Base-by-base conservation (phyloP, 2,113 vertebrate genomes). In the Pimephales promelas region DNA sequence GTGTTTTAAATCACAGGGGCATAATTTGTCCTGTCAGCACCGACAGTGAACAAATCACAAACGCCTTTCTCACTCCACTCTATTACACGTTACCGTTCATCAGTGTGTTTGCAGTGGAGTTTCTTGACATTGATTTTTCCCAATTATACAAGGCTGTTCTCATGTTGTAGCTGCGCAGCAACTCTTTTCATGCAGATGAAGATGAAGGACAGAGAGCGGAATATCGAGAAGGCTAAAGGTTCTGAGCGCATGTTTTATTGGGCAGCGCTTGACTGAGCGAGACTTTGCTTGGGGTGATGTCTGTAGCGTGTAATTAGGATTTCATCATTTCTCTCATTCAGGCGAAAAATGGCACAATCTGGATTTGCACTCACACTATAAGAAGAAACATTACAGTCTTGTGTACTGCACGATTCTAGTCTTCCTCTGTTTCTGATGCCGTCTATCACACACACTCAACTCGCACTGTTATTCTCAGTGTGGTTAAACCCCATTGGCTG, bases 271-370 rank as follows among this genome's bases (percentile, higher is more conserved):
- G 80, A 45, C 57, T 5, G 49, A 84, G 36, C 79, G 72, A 79
- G 79, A 68, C 83, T 73, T 87, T 61, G 83, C 86, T 84, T 85
- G 73, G 70, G 86, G 86, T 87, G 81, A 87, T 85, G 79, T 87
- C 86, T 87, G 70, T 87, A 87, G 86, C 84, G 84, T 87, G 81
- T 87, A 87, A 87, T 87, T 87, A 85, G 86, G 76, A 85, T 85
- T 81, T 85, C 84, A 87, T 87, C 76, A 87, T 85, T 79, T 87
- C 81, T 66, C 61, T 87, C 81, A 80, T 54, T 87, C 61, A 81
- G 81, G 84, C 81, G 56, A 76, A 57, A 75, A 79, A 79, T 59
- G 64, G 73, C 45, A 78, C 78, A 77, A 72, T 81, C 71, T 84
- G 83, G n/a, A 64, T 66, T 57, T 57, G 47, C 18, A 81, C 45